A percentile compares a stretch with the other conserved stretches of the same genome.
These are phyloP conservation scores for Neotoxoptera formosana DNA, from an alignment of 1,140 invertebrate genomes.

Conservation along the genomic window DNA sequence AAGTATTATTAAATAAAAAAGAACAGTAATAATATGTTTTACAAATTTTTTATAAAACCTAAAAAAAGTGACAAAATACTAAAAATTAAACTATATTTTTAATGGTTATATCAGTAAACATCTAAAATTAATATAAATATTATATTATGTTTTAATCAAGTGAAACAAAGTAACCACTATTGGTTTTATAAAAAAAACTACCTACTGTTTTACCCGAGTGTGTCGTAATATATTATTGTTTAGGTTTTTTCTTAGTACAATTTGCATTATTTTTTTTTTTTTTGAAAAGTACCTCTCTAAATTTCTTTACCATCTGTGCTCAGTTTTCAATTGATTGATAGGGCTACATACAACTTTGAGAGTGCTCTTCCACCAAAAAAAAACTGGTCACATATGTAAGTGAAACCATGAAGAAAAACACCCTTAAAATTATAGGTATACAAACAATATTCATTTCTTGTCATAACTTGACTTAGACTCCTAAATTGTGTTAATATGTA, in stretches of 20 bases:
- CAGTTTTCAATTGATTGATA: constrained; percentile 11
- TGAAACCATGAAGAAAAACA: background rate
- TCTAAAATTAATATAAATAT: background rate
- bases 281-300: background rate
- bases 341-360: background rate
- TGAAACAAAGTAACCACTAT: background rate
- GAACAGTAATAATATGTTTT: no score
- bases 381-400: background rate
- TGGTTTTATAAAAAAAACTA: background rate
- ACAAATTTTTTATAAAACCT: background rate
- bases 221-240: constrained; percentile 1
- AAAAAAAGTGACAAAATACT: no score
- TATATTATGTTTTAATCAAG: background rate
- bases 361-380: background rate
- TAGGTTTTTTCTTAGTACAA: background rate
- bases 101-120: background rate
- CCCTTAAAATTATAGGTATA: background rate
- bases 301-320: background rate
- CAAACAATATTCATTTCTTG: background rate
- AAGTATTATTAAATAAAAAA: no score
- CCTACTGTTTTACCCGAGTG: background rate
- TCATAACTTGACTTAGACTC: background rate
- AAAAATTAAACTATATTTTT: background rate
- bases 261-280: background rate
- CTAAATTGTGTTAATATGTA: constrained; percentile 11